Evolutionary conservation across 2,113 vertebrate species (phyloP).

Genomic region (Labrus mixtus): DNA sequence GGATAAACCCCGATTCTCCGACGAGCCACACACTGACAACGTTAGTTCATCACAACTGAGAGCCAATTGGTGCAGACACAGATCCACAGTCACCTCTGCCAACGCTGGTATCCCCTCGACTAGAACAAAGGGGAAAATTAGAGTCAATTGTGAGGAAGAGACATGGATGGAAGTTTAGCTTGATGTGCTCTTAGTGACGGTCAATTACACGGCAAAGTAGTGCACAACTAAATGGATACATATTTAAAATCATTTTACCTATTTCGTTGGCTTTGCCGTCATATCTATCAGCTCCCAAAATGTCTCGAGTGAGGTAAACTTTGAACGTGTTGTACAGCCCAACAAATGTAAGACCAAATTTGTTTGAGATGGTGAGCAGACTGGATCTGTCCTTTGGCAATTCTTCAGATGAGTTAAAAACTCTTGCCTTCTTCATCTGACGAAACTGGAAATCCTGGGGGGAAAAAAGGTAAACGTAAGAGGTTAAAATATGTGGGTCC

Average conservation of each 20-base stretch:
- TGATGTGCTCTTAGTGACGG: neutral
- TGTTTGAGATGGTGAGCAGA: conserved; percentile 92
- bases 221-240: neutral
- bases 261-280: conserved; percentile 91
- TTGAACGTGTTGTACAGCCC: conserved; percentile 87
- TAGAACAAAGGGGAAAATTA: conserved; percentile 62
- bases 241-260: conserved; percentile 74
- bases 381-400: conserved; percentile 90
- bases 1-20: conserved; percentile 80
- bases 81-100: conserved; percentile 84
- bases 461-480: neutral
- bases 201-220: neutral
- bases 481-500: neutral
- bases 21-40: conserved; percentile 89
- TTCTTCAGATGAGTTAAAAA: conserved; percentile 88
- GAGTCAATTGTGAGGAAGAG: neutral
- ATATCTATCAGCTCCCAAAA: conserved; percentile 86
- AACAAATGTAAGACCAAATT: conserved; percentile 90
- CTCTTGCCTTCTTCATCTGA: conserved; percentile 92
- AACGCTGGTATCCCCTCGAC: conserved; percentile 85
- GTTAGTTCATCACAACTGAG: conserved; percentile 95
- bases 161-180: neutral
- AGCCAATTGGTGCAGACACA: conserved; percentile 89
- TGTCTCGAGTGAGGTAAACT: conserved; percentile 87
- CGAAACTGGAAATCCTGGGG: conserved; percentile 96